A percentile compares a stretch with the other conserved stretches of the same genome.
Conservation (phyloP, 2,797 vertebrate species). For the Helostoma temminkii region DNA sequence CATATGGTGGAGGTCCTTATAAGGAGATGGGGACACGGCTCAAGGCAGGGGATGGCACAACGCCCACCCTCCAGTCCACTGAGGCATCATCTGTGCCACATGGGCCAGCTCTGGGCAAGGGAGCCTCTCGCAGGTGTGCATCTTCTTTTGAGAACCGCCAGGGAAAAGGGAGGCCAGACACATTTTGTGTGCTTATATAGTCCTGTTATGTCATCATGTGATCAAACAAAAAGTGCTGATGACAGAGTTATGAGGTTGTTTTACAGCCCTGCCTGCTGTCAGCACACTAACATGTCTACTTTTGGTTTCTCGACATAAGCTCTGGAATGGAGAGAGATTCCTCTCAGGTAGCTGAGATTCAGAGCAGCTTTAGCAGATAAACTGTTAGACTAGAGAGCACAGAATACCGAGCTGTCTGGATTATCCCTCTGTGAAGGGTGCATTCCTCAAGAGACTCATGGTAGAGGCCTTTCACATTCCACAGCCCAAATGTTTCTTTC, state of each 20-base stretch:
- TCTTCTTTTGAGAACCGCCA: constrained; percentile 38
- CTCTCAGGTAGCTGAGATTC: constrained; percentile 82
- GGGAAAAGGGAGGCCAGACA: constrained; percentile 51
- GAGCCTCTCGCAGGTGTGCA: constrained; percentile 71
- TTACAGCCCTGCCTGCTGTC: constrained; percentile 66
- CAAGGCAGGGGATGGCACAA: constrained; percentile 68
- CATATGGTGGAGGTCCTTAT: constrained; percentile 83
- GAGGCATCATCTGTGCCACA: constrained; percentile 80
- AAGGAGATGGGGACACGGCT: constrained; percentile 69
- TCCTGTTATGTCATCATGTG: constrained; percentile 77
- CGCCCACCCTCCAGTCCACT: constrained; percentile 72
- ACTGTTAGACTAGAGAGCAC: constrained; percentile 75
- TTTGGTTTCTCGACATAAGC: constrained; percentile 77
- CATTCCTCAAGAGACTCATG: constrained; percentile 73
- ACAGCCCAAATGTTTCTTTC: constrained; percentile 57
- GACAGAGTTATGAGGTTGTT: constrained; percentile 57
- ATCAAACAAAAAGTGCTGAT: constrained; percentile 78
- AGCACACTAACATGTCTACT: constrained; percentile 63
- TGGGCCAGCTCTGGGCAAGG: constrained; percentile 71
- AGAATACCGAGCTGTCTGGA: constrained; percentile 78
- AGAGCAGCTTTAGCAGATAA: constrained; percentile 83
- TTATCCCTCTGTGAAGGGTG: constrained; percentile 75
- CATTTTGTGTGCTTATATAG: constrained; percentile 52
- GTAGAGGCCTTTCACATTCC: constrained; percentile 70
- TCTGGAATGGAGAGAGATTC: constrained; percentile 74